Evolutionary conservation across 2,888 invertebrate genomes (phyloP), one percentile per base, ranked within the genome.

Genomic region (Melitaea athalia): DNA sequence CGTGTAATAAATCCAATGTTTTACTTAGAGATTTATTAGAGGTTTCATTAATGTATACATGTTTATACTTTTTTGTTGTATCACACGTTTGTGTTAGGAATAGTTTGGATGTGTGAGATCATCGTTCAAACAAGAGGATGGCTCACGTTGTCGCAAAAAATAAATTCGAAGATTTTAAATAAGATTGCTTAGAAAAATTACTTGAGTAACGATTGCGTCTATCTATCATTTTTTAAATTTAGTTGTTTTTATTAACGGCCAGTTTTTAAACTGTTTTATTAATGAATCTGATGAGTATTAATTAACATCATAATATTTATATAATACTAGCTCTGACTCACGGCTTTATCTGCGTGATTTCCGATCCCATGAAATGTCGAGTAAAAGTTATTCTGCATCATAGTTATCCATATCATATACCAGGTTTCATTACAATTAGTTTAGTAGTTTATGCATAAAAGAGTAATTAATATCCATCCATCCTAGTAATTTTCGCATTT

Each of bases 21-120:
- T 47, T 14, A 47, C 3, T 45, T 11, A 45, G 45, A 7, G 5
- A 49, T n/a, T 49, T 6, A n/a, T n/a, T 49, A 38, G 47, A 11
- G 45, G 45, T 5, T 45, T 11, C 3, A 4, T 45, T 4, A 14
- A 45, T 45, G n/a, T n/a, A n/a, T 49, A 49, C 5, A 6, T n/a
- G 1, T n/a, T 14, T 52, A 17, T 50, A 50, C 10, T 24, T 24
- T 17, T 38, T 52, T 52, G 10, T 52, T 8, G 52, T 52, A n/a
- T n/a, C 15, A n/a, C 14, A 15, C 14, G 49, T 52, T 52, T 7
- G 5, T 52, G 52, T 42, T 12, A 57, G 14, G 7, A 8, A n/a
- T 12, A 38, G 38, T 57, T 57, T 33, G 14, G 15, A 57, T 12
- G 38, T 38, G 57, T 57, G 33, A 57, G 57, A 57, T 57, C 57